Evolutionary conservation across 2,797 vertebrate species (phyloP).

Genomic region (Scomberomorus guttatus): DNA sequence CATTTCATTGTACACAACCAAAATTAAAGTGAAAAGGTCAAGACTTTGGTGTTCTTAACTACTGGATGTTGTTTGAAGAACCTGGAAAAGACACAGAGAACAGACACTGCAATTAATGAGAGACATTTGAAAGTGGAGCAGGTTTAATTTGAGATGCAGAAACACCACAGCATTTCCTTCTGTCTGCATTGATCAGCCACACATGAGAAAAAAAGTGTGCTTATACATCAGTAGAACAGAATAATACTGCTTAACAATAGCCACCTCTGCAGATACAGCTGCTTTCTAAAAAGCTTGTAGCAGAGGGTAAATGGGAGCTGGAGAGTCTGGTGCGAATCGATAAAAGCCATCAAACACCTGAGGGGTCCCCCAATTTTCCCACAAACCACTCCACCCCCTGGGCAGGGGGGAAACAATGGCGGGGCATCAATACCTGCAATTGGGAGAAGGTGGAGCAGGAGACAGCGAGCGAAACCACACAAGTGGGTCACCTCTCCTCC

Average conservation of each 20-base stretch:
- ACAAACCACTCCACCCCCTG: slow-evolving; percentile 85
- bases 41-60: neutral
- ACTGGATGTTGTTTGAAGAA: neutral
- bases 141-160: slow-evolving; percentile 40
- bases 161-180: slow-evolving; percentile 18
- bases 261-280: slow-evolving; percentile 52
- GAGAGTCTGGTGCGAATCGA: slow-evolving; percentile 80
- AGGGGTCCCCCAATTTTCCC: slow-evolving; percentile 84
- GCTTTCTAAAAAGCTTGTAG: slow-evolving; percentile 66
- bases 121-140: slow-evolving; percentile 39
- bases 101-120: slow-evolving; percentile 29
- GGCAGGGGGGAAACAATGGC: slow-evolving; percentile 81
- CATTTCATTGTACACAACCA: neutral
- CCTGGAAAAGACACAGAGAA: neutral
- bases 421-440: slow-evolving; percentile 87
- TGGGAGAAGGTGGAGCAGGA: slow-evolving; percentile 75
- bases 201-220: slow-evolving; percentile 34
- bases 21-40: neutral
- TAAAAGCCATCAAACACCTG: slow-evolving; percentile 85
- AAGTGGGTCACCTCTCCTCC: slow-evolving; percentile 79
- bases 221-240: slow-evolving; percentile 51
- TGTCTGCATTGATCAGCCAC: slow-evolving; percentile 45
- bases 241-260: slow-evolving; percentile 68
- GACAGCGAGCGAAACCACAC: slow-evolving; percentile 64
- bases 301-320: slow-evolving; percentile 65